Percentiles rank a stretch among this genome's conserved stretches.
Evolutionary conservation across 92 coral and sea anemone species (phyloP).

Genomic region (Epizoanthus rinbou): DNA sequence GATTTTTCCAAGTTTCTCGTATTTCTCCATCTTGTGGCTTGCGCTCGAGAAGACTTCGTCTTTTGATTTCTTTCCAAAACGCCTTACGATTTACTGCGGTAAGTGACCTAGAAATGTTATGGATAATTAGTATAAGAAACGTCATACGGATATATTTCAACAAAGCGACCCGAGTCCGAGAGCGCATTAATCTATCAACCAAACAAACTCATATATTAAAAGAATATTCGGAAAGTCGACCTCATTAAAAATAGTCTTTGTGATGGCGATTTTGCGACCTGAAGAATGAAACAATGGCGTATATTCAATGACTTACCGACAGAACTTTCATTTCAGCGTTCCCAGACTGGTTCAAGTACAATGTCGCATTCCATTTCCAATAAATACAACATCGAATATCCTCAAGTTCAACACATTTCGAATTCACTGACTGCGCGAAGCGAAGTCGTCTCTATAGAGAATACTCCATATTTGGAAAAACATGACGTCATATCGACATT

Average conservation of each 20-base stretch:
- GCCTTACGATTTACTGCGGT: background rate
- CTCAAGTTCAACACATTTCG: background rate
- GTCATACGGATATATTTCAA: background rate
- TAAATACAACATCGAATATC: background rate
- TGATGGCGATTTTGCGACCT: too few species aligned
- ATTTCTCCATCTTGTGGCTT: constrained; percentile 78
- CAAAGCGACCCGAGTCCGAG: background rate
- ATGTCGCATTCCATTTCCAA: constrained; percentile 1
- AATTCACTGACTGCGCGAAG: constrained; percentile 14
- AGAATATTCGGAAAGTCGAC: background rate
- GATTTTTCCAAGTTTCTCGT: constrained; percentile 90
- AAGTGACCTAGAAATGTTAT: constrained; percentile 1
- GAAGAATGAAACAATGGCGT: background rate
- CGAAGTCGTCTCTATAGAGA: background rate
- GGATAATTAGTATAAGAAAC: constrained; percentile 8
- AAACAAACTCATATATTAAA: background rate
- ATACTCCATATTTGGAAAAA: constrained; percentile 18
- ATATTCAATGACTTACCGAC: constrained; percentile 12
- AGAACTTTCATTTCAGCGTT: constrained; percentile 5
- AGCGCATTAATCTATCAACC: background rate
- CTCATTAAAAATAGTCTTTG: background rate
- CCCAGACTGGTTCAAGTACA: background rate
- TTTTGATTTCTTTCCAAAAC: constrained; percentile 1
- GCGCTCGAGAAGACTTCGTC: constrained; percentile 22
- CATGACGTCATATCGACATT: constrained; percentile 4